Evolutionary conservation across 2,888 invertebrate species (phyloP), one percentile per base, ranked within the genome.

Genomic region (Lysandra bellargus): DNA sequence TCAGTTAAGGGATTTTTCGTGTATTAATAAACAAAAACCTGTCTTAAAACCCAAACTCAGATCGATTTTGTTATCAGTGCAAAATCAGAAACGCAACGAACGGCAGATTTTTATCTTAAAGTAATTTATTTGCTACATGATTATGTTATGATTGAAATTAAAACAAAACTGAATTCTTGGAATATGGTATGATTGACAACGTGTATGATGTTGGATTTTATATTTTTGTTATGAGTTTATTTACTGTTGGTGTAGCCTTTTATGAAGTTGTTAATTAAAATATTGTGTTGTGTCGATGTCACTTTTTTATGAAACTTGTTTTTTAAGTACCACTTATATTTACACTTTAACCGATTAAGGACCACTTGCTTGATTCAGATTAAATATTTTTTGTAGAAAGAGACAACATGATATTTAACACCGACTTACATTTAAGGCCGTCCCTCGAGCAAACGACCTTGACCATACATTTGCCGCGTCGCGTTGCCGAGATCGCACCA

Each of bases 111-210:
- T 69, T 69, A 69, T 69, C 69, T 69, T 69, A 17, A 64, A 69
- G 69, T 37, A 69, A 37, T 69, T 69, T 69, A 69, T 69, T 33
- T 69, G 33, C 33, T 69, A 69, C 69, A 69, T 37, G 69, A 69
- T 33, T 33, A 69, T 37, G 33, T 69, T 37, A 69, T 69, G 37
- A 69, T 74, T 74, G 44, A 74, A 44, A 74, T 74, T 74, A 74
- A 74, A 44, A 74, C 74, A 44, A n/a, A n/a, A 40, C 44, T n/a
- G 40, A 73, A 23, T 69, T 69, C 69, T 37, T 4, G 4, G 69
- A 69, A 69, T 33, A 33, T 17, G 69, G 4, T 69, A 37, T 69
- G 69, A 69, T 69, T 69, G 33, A 37, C 69, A 69, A 14, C 37
- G 64, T 64, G 69, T 69, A 14, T 69, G 23, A 14, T 5, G 14